Evolutionary conservation across 2,888 invertebrate species (phyloP), one percentile per base, ranked within the genome.

Genomic region (Seira sanloemensis): DNA sequence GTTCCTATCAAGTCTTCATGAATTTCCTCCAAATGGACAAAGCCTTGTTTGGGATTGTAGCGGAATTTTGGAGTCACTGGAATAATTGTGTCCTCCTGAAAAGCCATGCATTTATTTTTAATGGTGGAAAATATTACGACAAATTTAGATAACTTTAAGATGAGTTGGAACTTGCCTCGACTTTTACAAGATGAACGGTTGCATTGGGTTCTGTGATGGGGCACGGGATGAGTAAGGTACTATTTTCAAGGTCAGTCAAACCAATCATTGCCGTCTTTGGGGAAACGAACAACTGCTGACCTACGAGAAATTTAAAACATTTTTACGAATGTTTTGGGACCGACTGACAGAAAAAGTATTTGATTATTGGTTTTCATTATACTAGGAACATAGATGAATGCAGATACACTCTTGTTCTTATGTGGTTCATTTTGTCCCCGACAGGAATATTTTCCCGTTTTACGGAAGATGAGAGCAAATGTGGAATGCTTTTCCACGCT

Each of bases 171-270:
- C n/a, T 1, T 23, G 73, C 79, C 68, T 68, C 62, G 0, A 58
- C 27, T 46, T 74, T 74, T 4, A 68, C 58, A 7, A 80, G 46
- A 5, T 24, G 23, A 0, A 74, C 80, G 7, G 26, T 58, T 2
- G 80, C 67, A 37, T 58, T 68, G 7, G 80, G 80, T 18, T 80
- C 80, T 18, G 80, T 24, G 37, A 80, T 18, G n/a, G 80, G 74
- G 21, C 80, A 80, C 7, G 74, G 80, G n/a, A 80, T 58, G 5
- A 54, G 2, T 0, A 80, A 16, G 7, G 74, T n/a, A n/a, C n/a
- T n/a, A n/a, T n/a, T n/a, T n/a, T 12, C 18, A 7, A 19, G 2
- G 12, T 25, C 68, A 1, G 18, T 19, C n/a, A 21, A 72, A 16
- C 80, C 74, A 1, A 80, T 18, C 0, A 7, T n/a, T 19, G 54